A percentile compares a stretch with the other conserved stretches of the same genome.
Evolutionary conservation across 1,140 invertebrate genomes (phyloP).

Genomic region (Diabrotica undecimpunctata): DNA sequence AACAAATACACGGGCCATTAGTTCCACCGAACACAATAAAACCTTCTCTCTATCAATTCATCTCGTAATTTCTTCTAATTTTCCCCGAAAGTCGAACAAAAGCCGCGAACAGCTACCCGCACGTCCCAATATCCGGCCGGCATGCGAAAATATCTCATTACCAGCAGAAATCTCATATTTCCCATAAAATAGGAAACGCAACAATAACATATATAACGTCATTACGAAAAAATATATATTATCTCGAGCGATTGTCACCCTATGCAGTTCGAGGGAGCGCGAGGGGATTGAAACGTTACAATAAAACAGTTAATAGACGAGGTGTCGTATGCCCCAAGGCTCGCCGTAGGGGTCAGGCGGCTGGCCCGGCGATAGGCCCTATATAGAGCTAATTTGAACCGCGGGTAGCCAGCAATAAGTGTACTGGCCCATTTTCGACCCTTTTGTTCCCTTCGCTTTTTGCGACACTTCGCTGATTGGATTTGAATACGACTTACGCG

Average conservation of each 20-base stretch:
- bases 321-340: conserved; percentile 45
- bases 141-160: conserved; percentile 21
- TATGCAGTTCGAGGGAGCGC: neutral
- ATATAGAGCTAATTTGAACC: conserved; percentile 48
- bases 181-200: conserved; percentile 17
- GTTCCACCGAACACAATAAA: neutral
- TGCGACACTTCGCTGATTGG: conserved; percentile 40
- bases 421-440: conserved; percentile 35
- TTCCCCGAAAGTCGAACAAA: conserved; percentile 4
- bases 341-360: conserved; percentile 36
- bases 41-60: neutral
- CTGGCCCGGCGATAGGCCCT: conserved; percentile 26
- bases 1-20: conserved; percentile 3
- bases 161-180: conserved; percentile 16
- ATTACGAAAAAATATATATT: conserved; percentile 21
- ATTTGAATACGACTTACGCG: conserved; percentile 36
- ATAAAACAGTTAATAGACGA: conserved; percentile 49
- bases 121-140: conserved; percentile 4
- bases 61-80: conserved; percentile 13
- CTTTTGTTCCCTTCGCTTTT: conserved; percentile 32
- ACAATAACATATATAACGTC: conserved; percentile 26
- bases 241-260: conserved; percentile 11
- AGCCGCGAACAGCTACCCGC: conserved; percentile 9
- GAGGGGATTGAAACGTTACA: conserved; percentile 45
- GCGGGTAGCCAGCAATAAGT: conserved; percentile 46